Evolutionary conservation across 2,113 vertebrate genomes (phyloP).

Genomic region (Cebus imitator): DNA sequence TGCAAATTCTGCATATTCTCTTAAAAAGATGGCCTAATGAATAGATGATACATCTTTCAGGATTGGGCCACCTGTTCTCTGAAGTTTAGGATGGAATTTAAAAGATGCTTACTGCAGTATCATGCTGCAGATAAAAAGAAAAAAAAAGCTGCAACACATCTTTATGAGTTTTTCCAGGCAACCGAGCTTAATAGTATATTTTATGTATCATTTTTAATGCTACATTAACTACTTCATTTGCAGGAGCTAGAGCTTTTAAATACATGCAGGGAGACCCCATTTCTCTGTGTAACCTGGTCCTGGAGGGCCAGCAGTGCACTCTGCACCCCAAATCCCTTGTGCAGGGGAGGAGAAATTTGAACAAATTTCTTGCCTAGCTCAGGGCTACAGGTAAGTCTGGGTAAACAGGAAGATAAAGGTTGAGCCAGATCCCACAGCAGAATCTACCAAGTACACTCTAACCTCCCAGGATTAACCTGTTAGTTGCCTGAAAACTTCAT

Average conservation of each 20-base stretch:
- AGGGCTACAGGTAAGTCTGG: not conserved
- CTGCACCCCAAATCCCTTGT: accelerated
- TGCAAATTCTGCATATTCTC: not conserved
- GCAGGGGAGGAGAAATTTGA: accelerated
- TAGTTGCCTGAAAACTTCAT: not conserved
- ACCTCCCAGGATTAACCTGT: accelerated
- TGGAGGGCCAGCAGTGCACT: not conserved
- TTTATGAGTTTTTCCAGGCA: slow-evolving; percentile 36
- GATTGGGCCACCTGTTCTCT: not conserved
- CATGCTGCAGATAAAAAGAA: not conserved
- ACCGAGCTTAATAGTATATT: not conserved
- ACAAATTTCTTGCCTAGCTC: not conserved
- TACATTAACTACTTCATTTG: slow-evolving; percentile 29
- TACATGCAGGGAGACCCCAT: not conserved
- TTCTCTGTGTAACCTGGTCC: not conserved
- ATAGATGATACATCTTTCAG: not conserved
- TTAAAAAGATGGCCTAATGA: not conserved
- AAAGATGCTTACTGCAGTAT: not conserved
- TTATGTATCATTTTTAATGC: slow-evolving; percentile 55
- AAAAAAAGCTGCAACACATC: not conserved
- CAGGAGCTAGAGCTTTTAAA: slow-evolving; percentile 33
- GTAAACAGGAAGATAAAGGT: not conserved
- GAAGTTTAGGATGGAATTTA: not conserved
- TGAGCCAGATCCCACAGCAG: not conserved
- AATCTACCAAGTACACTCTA: not conserved